These are phyloP conservation scores for Lophius americanus DNA, from an alignment of 2,797 vertebrate genomes.

Conservation along the genomic window DNA sequence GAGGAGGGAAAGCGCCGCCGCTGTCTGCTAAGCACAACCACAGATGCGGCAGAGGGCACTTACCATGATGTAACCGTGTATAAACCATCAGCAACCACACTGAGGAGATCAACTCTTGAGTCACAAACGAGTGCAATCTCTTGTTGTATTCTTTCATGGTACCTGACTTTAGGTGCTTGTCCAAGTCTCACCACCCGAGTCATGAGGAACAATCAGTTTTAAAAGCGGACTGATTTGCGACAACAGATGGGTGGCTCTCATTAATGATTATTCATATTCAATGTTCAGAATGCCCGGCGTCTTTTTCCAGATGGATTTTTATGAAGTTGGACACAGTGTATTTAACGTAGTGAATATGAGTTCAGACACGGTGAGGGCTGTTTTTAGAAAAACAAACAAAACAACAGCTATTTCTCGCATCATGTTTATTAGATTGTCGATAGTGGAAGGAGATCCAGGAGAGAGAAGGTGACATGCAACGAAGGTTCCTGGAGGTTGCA, in stretches of 20 bases:
- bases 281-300: slow-evolving; percentile 25
- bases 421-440: slow-evolving; percentile 27
- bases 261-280: slow-evolving; percentile 23
- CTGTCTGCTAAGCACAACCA: slow-evolving; percentile 61
- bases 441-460: not conserved
- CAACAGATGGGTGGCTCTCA: slow-evolving; percentile 29
- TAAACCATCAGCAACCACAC: slow-evolving; percentile 66
- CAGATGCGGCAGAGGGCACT: slow-evolving; percentile 6
- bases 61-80: slow-evolving; percentile 55
- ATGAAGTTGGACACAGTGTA: slow-evolving; percentile 44
- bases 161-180: slow-evolving; percentile 27
- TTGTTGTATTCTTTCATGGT: slow-evolving; percentile 12
- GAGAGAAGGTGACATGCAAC: slow-evolving; percentile 8
- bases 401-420: slow-evolving; percentile 13
- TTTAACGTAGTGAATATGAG: slow-evolving; percentile 37
- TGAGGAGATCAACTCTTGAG: slow-evolving; percentile 33
- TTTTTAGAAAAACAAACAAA: slow-evolving; percentile 1
- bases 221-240: slow-evolving; percentile 52
- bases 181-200: slow-evolving; percentile 23
- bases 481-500: slow-evolving; percentile 1
- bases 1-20: slow-evolving; percentile 70
- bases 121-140: slow-evolving; percentile 24
- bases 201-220: slow-evolving; percentile 51
- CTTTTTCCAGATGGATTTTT: slow-evolving; percentile 34
- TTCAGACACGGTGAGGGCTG: slow-evolving; percentile 44